These are phyloP conservation scores for Baryphthengus martii DNA, from an alignment of 2,113 vertebrate genomes.

Conservation along the genomic window DNA sequence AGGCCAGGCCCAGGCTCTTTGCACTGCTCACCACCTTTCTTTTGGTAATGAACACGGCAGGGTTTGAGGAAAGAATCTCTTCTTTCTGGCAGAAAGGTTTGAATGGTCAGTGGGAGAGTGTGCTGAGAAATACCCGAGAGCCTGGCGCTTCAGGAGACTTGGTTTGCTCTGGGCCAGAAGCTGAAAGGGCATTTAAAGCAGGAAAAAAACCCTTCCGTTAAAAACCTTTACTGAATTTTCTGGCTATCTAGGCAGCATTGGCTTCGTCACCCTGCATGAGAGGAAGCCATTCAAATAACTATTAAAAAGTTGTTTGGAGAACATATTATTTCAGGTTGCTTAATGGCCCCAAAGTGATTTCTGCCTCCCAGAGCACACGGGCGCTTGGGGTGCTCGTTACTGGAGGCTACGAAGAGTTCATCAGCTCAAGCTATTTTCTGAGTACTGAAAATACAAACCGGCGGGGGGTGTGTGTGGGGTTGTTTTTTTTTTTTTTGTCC, in stretches of 20 bases:
- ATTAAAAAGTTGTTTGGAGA: neutral
- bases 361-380: neutral
- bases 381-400: accelerated
- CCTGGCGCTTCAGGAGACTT: neutral
- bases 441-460: neutral
- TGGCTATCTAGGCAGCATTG: neutral
- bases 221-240: neutral
- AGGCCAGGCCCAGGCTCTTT: neutral
- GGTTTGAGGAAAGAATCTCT: neutral
- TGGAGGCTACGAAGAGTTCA: neutral
- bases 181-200: neutral
- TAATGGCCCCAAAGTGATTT: neutral
- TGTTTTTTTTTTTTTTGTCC: too few relatives aligned
- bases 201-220: accelerated
- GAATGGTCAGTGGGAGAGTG: neutral
- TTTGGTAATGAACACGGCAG: neutral
- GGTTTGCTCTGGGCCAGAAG: neutral
- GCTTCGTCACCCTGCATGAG: neutral
- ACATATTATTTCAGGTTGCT: neutral
- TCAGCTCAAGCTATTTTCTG: neutral
- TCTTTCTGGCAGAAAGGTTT: neutral
- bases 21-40: neutral
- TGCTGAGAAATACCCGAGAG: neutral
- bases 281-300: neutral
- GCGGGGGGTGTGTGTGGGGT: accelerated